Conservation (phyloP, 2,888 invertebrate genomes). For the Dione vanillae region DNA sequence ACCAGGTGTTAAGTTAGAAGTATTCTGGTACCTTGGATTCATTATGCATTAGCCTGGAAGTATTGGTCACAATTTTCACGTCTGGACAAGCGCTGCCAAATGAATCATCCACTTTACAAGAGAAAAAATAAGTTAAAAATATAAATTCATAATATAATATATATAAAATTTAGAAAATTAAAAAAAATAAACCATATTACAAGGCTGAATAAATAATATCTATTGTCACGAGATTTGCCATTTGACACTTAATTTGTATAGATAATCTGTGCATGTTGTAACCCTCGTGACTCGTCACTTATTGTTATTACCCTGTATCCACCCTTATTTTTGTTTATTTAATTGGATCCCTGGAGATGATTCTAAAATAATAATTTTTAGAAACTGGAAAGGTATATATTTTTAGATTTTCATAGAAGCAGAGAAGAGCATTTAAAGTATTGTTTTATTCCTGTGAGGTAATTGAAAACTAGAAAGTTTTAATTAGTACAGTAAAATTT, state of each 20-base stretch:
- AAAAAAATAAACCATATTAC: neutral
- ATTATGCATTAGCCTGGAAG: neutral
- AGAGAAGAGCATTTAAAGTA: no score
- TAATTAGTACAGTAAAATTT: no score
- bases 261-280: constrained; percentile 29
- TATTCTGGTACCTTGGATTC: neutral
- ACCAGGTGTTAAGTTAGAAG: neutral
- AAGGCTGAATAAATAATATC: constrained; percentile 17
- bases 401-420: no score
- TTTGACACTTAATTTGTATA: constrained; percentile 37
- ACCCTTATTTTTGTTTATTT: constrained; percentile 22
- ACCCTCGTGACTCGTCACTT: constrained; percentile 12
- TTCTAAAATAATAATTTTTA: neutral
- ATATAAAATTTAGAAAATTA: neutral
- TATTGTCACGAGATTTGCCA: constrained; percentile 29
- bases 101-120: no score
- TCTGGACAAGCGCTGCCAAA: neutral
- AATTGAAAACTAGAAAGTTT: no score
- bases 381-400: no score
- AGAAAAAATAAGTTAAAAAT: no score
- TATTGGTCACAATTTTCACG: neutral
- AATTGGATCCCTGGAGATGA: constrained; percentile 37
- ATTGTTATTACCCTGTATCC: constrained; percentile 19
- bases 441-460: no score
- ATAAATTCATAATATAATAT: no score